Evolutionary conservation across 2,797 vertebrate genomes (phyloP).

Genomic region (Mus minutoides): DNA sequence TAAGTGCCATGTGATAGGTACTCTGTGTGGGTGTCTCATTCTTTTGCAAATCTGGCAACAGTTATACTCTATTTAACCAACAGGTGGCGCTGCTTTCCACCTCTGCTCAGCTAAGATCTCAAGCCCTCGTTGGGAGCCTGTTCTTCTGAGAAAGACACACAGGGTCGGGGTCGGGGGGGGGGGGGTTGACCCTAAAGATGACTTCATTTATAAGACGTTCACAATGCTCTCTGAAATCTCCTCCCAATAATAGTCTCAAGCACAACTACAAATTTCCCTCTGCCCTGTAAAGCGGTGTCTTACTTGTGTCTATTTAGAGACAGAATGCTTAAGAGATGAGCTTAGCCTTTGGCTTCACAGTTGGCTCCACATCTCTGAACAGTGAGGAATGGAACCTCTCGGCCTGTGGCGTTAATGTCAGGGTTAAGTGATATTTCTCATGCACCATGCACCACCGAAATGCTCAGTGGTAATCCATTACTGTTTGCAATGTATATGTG

Average conservation of each 20-base stretch:
- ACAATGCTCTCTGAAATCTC: background rate
- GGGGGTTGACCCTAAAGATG: background rate
- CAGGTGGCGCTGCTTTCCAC: conserved; percentile 70
- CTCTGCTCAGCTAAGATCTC: background rate
- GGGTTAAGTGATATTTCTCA: background rate
- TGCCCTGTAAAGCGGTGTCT: background rate
- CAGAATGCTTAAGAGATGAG: background rate
- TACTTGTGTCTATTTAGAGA: background rate
- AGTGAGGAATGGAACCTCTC: background rate
- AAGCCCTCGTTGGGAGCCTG: background rate
- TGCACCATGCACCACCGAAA: background rate
- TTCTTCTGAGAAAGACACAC: background rate
- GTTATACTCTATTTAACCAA: conserved; percentile 18
- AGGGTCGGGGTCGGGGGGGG: background rate
- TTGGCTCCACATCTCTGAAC: background rate
- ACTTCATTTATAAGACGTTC: background rate
- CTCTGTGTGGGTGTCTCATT: no score
- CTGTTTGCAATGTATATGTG: background rate
- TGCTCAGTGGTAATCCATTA: background rate
- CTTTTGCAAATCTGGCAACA: background rate
- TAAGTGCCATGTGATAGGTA: background rate
- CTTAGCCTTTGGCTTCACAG: background rate
- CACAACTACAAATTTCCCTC: background rate
- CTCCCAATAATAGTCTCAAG: background rate
- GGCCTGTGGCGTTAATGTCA: background rate